phyloP scores from a whole-genome alignment of 2,797 vertebrate species.

The Pangasius macronema region DNA sequence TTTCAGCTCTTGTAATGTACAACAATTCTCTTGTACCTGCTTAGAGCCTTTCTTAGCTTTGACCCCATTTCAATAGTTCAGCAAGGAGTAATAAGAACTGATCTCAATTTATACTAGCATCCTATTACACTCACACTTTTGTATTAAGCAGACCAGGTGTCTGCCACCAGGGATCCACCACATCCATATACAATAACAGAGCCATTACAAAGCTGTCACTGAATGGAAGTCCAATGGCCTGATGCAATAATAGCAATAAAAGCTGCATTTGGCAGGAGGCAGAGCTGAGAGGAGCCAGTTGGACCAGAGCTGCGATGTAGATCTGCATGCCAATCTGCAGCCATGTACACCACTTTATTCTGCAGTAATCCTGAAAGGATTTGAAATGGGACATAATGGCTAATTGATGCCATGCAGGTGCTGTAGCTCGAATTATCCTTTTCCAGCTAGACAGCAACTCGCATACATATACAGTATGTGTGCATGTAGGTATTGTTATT shows the following conservation, averaged over 20 bases:
- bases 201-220: constrained; percentile 30
- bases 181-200: constrained; percentile 29
- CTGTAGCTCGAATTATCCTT: not conserved
- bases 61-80: not conserved
- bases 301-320: constrained; percentile 29
- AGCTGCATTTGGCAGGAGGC: constrained; percentile 29
- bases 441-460: not conserved
- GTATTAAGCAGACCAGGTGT: constrained; percentile 16
- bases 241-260: constrained; percentile 36
- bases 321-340: constrained; percentile 13
- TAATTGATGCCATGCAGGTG: not conserved
- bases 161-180: constrained; percentile 22
- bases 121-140: not conserved
- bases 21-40: not conserved
- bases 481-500: not conserved
- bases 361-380: not conserved
- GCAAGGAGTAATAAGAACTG: not conserved
- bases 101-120: not conserved
- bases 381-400: not conserved
- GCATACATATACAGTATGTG: not conserved
- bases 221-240: constrained; percentile 29
- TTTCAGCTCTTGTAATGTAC: not conserved
- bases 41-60: not conserved
- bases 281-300: constrained; percentile 28
- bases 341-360: constrained; percentile 1